A percentile compares a stretch with the other conserved stretches of the same genome.
These are phyloP conservation scores for Caradrina kadenii DNA, from an alignment of 2,888 invertebrate species.

Conservation along the genomic window DNA sequence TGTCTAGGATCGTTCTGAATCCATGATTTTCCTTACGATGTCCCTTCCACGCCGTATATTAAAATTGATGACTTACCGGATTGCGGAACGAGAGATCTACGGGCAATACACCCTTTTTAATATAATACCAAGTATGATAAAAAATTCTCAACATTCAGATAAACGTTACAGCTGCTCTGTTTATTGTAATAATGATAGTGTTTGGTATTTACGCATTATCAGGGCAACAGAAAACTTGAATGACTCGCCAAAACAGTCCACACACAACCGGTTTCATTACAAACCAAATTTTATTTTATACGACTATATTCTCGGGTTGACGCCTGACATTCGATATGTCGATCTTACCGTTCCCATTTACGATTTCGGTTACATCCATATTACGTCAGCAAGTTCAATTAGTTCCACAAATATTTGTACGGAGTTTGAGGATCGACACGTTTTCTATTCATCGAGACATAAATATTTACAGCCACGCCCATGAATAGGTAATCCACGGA, in stretches of 20 bases:
- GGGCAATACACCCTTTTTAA: slow-evolving; percentile 15
- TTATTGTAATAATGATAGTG: slow-evolving; percentile 40
- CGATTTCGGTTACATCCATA: slow-evolving; percentile 56
- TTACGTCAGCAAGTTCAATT: slow-evolving; percentile 62
- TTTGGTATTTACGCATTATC: slow-evolving; percentile 30
- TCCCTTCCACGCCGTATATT: background rate
- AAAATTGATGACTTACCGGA: slow-evolving; percentile 14
- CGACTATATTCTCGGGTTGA: slow-evolving; percentile 49
- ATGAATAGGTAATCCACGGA: background rate
- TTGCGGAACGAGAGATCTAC: slow-evolving; percentile 1
- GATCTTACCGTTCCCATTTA: slow-evolving; percentile 59
- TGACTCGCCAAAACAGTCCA: slow-evolving; percentile 37
- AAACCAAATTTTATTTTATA: slow-evolving; percentile 46
- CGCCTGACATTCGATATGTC: slow-evolving; percentile 59
- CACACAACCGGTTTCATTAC: slow-evolving; percentile 44
- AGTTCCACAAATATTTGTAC: slow-evolving; percentile 59
- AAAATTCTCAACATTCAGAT: slow-evolving; percentile 12
- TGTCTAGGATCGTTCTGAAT: too few relatives aligned
- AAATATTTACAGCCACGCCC: slow-evolving; percentile 38
- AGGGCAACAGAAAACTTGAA: slow-evolving; percentile 44
- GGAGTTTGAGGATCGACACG: slow-evolving; percentile 34
- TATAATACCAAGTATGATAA: background rate
- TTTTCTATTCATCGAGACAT: slow-evolving; percentile 30
- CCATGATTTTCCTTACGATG: too few relatives aligned
- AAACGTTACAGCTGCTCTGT: slow-evolving; percentile 35